Conservation (phyloP, 1,140 invertebrate species). For the Drosophila rufa region DNA sequence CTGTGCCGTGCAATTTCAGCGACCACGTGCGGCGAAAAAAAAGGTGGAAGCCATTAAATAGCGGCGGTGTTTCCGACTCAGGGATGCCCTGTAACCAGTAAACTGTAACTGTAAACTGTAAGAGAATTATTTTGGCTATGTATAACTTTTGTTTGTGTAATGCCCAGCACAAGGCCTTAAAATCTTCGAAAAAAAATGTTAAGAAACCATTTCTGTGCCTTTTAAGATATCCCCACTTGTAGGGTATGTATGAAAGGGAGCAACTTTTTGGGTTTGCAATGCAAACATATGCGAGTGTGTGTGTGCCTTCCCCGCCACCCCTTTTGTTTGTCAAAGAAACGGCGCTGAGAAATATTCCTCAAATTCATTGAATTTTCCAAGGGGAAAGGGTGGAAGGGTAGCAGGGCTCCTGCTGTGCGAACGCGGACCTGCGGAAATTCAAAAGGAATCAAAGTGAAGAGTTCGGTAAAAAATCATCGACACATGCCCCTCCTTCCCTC, state of each 20-base stretch:
- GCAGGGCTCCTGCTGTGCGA: slow-evolving; percentile 16
- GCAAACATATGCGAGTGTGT: slow-evolving; percentile 56
- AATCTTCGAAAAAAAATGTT: not conserved
- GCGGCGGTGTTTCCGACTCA: not conserved
- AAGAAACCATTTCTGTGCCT: too few species aligned
- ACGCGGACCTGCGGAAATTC: slow-evolving; percentile 60
- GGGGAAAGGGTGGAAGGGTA: not conserved
- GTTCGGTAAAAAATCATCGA: slow-evolving; percentile 51
- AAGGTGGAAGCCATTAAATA: not conserved
- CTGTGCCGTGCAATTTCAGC: slow-evolving; percentile 22
- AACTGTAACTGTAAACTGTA: too few species aligned
- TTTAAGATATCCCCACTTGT: not conserved
- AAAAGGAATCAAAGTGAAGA: slow-evolving; percentile 73
- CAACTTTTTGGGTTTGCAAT: slow-evolving; percentile 71
- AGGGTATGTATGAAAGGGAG: slow-evolving; percentile 16
- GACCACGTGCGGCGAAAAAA: slow-evolving; percentile 28
- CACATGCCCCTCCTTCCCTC: slow-evolving; percentile 19
- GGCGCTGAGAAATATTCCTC: slow-evolving; percentile 68
- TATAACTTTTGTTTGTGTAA: not conserved
- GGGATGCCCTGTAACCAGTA: not conserved
- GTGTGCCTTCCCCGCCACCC: not conserved
- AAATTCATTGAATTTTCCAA: slow-evolving; percentile 68
- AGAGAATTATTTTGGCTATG: too few species aligned
- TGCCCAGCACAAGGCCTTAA: not conserved
- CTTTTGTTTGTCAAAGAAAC: slow-evolving; percentile 70